A percentile compares a stretch with the other conserved stretches of the same genome.
Conservation (phyloP, 2,797 vertebrate genomes). For the Esox masquinongy region DNA sequence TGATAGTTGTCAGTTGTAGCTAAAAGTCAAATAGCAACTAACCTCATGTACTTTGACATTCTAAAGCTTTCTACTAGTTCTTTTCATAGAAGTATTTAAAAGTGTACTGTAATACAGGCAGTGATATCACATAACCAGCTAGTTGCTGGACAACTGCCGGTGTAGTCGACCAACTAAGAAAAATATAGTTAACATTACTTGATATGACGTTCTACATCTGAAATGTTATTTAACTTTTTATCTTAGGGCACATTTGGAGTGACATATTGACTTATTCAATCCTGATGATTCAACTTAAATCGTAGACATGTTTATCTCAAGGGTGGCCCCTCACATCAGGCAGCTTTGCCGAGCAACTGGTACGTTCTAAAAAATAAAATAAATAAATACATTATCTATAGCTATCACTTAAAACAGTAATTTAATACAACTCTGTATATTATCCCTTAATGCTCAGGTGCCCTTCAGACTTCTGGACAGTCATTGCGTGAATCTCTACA, state of each 20-base stretch:
- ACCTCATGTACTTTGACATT: too few relatives aligned
- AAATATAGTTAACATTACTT: not conserved
- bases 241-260: slow-evolving; percentile 32
- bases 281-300: slow-evolving; percentile 41
- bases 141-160: too few relatives aligned
- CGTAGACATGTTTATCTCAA: slow-evolving; percentile 67
- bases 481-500: slow-evolving; percentile 41
- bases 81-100: too few relatives aligned
- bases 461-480: slow-evolving; percentile 51
- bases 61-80: too few relatives aligned
- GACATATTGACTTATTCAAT: not conserved
- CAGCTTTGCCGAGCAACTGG: slow-evolving; percentile 63
- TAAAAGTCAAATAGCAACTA: too few relatives aligned
- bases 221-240: not conserved
- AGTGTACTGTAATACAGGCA: too few relatives aligned
- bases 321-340: slow-evolving; percentile 56
- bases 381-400: not conserved
- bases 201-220: not conserved
- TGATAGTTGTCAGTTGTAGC: too few relatives aligned
- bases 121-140: too few relatives aligned
- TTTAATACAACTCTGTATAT: not conserved
- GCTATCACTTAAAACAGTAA: not conserved
- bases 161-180: too few relatives aligned
- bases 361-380: slow-evolving; percentile 49
- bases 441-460: slow-evolving; percentile 49